Conservation (phyloP, 2,888 invertebrate species). For the Cosmorhoe ocellata region DNA sequence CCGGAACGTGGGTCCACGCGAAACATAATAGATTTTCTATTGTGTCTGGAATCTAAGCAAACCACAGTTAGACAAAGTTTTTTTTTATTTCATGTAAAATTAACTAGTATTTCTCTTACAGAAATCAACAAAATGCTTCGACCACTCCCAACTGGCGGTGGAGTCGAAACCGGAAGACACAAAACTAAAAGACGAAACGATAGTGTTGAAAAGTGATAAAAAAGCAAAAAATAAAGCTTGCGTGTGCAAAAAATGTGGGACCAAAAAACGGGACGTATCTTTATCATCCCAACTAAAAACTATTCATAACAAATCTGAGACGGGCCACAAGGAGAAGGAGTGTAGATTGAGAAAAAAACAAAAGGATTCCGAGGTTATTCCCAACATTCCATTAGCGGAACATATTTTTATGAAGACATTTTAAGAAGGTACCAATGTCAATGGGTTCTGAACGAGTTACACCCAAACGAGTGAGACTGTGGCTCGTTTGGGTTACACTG, state of each 20-base stretch:
- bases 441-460: no score
- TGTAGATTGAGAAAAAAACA: conserved; percentile 66
- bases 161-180: conserved; percentile 26
- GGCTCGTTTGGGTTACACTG: no score
- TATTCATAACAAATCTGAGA: conserved; percentile 74
- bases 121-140: conserved; percentile 74
- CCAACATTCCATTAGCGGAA: conserved; percentile 61
- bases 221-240: conserved; percentile 47
- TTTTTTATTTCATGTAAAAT: no score
- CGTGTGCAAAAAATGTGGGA: conserved; percentile 55
- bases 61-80: no score
- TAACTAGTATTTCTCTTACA: conserved; percentile 38
- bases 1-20: no score
- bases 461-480: no score
- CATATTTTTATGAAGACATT: conserved; percentile 72
- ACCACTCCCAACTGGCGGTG: conserved; percentile 64
- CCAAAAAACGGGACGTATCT: conserved; percentile 66
- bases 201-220: conserved; percentile 36
- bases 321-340: conserved; percentile 67
- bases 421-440: conserved; percentile 38
- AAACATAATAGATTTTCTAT: no score
- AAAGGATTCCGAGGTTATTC: conserved; percentile 54
- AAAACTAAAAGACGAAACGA: conserved; percentile 30
- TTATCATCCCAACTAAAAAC: conserved; percentile 70
- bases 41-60: no score